Base-by-base conservation (phyloP, 2,888 invertebrate genomes). In the Pheosia tremula region DNA sequence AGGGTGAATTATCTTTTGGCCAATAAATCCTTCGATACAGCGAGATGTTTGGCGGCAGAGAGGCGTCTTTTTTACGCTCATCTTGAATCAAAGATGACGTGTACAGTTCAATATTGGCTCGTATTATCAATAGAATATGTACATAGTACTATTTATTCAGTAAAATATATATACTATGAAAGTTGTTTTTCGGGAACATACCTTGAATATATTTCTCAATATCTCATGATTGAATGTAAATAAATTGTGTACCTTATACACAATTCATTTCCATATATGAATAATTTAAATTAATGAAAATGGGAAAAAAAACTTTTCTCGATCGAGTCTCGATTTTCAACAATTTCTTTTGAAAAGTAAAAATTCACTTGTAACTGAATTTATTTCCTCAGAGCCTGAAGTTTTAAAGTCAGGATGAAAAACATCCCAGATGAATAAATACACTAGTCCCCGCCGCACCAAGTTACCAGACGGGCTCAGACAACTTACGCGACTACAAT, bases 401-500 rank as follows among this genome's bases (percentile, higher is more conserved):
- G 53, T 53, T 53, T 53, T 37, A 53, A 37, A 53, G 53, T 38
- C 37, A 9, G 11, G 8, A 36, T 38, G 37, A 53, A 53, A 37
- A 37, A 53, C 53, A 53, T 53, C 37, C 37, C 53, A 37, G 37
- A 53, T 53, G 53, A 53, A 53, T 50, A 50, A 53, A 53, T 53
- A 53, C 53, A 53, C 37, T 53, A 53, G 53, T 37, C 37, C 53
- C 13, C 37, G 7, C 9, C 24, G 8, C 8, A 24, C 53, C 53
- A 53, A 53, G 24, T 53, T 53, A 38, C 53, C 53, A 53, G 53
- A 53, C 53, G 37, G 41, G 56, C n/a, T 54, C 13, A 5, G 41
- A n/a, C 69, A 80, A 83, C 80, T 84, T 82, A 63, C 65, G 73
- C 65, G 73, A 79, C 84, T 78, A 83, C 80, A 85, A 85, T 83